Conservation (phyloP, 1,140 invertebrate genomes). For the Brachionus manjavacas region DNA sequence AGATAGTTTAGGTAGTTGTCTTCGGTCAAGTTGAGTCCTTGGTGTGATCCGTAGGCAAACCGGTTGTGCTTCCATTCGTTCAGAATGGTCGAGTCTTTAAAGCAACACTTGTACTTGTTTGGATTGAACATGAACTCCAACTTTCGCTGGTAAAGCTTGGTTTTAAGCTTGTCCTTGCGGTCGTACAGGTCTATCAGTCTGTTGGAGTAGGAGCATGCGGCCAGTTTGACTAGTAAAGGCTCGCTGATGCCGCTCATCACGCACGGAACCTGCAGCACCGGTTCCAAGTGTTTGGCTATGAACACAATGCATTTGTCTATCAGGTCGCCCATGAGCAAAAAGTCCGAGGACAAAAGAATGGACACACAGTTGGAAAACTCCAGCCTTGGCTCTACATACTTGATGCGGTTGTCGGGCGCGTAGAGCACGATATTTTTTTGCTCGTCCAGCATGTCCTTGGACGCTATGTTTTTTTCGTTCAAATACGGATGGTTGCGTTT, state of each 20-base stretch:
- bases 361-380: constrained; percentile 80
- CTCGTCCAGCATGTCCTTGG: neutral
- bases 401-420: neutral
- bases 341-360: constrained; percentile 84
- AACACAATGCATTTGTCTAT: constrained; percentile 73
- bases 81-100: constrained; percentile 63
- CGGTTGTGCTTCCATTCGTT: constrained; percentile 58
- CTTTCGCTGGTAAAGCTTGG: constrained; percentile 73
- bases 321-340: constrained; percentile 84
- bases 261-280: constrained; percentile 70
- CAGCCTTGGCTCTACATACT: constrained; percentile 48
- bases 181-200: constrained; percentile 73
- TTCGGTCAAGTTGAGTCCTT: constrained; percentile 63
- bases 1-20: constrained; percentile 66
- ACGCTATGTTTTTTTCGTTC: constrained; percentile 49
- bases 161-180: constrained; percentile 75
- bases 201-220: constrained; percentile 63
- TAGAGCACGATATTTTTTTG: constrained; percentile 19
- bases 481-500: constrained; percentile 65
- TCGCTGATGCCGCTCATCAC: constrained; percentile 77
- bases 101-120: constrained; percentile 69
- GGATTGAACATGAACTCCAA: constrained; percentile 69
- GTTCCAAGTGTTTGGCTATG: constrained; percentile 72
- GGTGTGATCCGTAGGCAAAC: constrained; percentile 53
- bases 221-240: constrained; percentile 66